These are phyloP conservation scores for Tubulanus polymorphus DNA, from an alignment of 2,888 invertebrate genomes.

Conservation along the genomic window DNA sequence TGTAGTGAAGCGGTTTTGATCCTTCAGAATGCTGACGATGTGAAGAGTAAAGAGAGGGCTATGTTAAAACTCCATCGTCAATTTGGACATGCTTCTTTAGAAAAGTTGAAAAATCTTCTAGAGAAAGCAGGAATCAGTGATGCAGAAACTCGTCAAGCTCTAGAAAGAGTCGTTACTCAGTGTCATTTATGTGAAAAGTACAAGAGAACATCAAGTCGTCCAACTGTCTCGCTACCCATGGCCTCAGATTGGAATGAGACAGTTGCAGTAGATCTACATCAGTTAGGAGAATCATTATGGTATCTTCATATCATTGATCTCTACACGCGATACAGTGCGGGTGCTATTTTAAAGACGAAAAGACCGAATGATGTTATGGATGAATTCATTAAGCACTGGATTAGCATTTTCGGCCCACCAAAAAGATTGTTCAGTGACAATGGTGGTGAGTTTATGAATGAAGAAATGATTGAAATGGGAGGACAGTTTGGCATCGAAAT, in stretches of 20 bases:
- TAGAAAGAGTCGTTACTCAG: neutral
- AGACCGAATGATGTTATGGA: slow-evolving; percentile 13
- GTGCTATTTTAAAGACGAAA: too few species aligned
- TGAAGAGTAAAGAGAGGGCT: neutral
- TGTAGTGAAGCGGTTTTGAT: neutral
- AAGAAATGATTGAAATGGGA: slow-evolving; percentile 17
- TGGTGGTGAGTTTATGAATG: slow-evolving; percentile 19
- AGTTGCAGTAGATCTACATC: slow-evolving; percentile 9
- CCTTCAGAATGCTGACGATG: neutral
- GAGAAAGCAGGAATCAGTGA: neutral
- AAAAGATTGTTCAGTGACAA: slow-evolving; percentile 14
- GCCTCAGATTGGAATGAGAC: slow-evolving; percentile 12
- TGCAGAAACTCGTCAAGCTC: neutral
- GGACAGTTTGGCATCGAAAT: slow-evolving; percentile 13
- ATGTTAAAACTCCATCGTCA: neutral
- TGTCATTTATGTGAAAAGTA: neutral
- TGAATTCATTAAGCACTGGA: slow-evolving; percentile 14
- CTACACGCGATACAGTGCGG: too few species aligned
- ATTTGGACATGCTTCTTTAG: neutral
- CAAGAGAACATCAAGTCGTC: slow-evolving; percentile 5
- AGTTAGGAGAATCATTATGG: too few species aligned
- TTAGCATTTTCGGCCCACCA: slow-evolving; percentile 11
- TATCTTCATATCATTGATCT: too few species aligned
- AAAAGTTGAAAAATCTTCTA: neutral
- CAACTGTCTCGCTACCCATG: slow-evolving; percentile 8